phyloP scores from a whole-genome alignment of 2,888 invertebrate genomes.

The Catocala nupta region DNA sequence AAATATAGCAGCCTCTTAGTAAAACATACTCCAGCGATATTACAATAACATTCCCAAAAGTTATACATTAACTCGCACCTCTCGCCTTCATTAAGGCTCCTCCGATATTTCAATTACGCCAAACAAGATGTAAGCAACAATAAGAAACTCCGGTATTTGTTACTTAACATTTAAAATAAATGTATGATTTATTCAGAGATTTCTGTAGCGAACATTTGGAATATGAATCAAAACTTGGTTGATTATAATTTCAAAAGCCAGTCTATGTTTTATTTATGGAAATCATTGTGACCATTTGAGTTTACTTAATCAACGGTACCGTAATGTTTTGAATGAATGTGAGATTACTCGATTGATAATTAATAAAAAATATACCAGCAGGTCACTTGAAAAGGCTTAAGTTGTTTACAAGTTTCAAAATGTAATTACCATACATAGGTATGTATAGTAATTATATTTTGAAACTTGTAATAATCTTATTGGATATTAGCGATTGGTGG shows the following conservation, averaged over 20 bases:
- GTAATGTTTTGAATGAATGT: not conserved
- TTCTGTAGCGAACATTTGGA: slow-evolving; percentile 32
- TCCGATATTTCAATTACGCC: slow-evolving; percentile 62
- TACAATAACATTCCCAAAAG: slow-evolving; percentile 15
- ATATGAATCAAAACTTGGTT: slow-evolving; percentile 42
- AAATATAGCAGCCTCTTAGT: not conserved
- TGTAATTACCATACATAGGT: too few species aligned
- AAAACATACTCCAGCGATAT: not conserved
- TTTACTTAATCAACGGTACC: slow-evolving; percentile 36
- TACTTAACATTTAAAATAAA: slow-evolving; percentile 55
- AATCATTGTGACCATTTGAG: slow-evolving; percentile 31
- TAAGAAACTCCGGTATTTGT: slow-evolving; percentile 60
- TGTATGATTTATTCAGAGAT: slow-evolving; percentile 56
- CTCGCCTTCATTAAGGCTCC: slow-evolving; percentile 55
- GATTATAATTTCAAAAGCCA: slow-evolving; percentile 49
- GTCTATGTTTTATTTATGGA: slow-evolving; percentile 38
- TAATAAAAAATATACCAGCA: too few species aligned
- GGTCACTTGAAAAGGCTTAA: too few species aligned
- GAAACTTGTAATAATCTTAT: too few species aligned
- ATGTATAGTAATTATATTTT: too few species aligned
- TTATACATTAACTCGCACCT: slow-evolving; percentile 28
- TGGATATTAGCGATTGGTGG: too few species aligned
- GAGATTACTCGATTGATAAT: too few species aligned
- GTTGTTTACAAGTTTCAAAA: too few species aligned
- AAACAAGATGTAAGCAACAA: slow-evolving; percentile 44